Evolutionary conservation across 2,888 invertebrate species (phyloP).

Genomic region (Litoditis marina): DNA sequence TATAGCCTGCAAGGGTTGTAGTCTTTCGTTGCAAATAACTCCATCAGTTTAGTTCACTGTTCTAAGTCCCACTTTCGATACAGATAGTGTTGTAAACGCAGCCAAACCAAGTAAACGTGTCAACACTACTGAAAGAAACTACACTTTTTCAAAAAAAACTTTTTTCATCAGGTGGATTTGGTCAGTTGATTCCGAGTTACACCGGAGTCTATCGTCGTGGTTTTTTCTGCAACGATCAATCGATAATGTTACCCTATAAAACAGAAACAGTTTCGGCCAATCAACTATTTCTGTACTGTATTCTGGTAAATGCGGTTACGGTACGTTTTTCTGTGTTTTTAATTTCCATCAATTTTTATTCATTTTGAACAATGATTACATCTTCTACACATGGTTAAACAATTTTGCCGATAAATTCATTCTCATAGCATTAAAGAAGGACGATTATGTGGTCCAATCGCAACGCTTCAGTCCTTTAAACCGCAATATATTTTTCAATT

Average conservation of each 20-base stretch:
- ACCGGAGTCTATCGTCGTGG: constrained; percentile 35
- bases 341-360: not conserved
- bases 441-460: too few relatives aligned
- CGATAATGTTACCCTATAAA: constrained; percentile 35
- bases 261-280: constrained; percentile 24
- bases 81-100: too few relatives aligned
- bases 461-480: too few relatives aligned
- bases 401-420: not conserved
- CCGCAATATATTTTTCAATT: too few relatives aligned
- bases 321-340: constrained; percentile 15
- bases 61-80: too few relatives aligned
- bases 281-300: constrained; percentile 25
- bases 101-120: too few relatives aligned
- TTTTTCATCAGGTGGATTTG: constrained; percentile 27
- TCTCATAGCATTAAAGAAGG: too few relatives aligned
- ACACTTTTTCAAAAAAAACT: constrained; percentile 6
- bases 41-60: too few relatives aligned
- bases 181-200: constrained; percentile 27
- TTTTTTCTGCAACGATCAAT: constrained; percentile 47
- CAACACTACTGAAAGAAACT: too few relatives aligned
- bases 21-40: too few relatives aligned
- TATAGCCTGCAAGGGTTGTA: too few relatives aligned
- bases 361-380: not conserved
- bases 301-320: constrained; percentile 23
- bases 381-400: not conserved